Percentiles rank a stretch among this genome's conserved stretches.
phyloP scores from a whole-genome alignment of 2,888 invertebrate species.

The Eustalomyia histrio region DNA sequence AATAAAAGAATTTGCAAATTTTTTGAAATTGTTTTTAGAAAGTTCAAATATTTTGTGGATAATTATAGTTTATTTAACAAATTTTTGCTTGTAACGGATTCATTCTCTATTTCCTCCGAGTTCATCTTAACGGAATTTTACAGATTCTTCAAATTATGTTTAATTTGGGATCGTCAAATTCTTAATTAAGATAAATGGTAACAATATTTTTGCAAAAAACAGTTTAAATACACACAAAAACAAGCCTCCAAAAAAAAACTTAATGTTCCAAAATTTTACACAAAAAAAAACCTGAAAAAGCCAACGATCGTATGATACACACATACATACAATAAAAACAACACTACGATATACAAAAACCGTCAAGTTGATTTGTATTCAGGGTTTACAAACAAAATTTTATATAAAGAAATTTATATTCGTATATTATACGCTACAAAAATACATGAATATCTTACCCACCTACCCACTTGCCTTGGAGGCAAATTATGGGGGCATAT shows the following conservation, averaged over 20 bases:
- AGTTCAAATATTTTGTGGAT: no score
- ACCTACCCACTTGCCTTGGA: not conserved
- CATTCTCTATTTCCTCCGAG: no score
- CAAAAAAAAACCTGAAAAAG: not conserved
- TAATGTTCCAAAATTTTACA: not conserved
- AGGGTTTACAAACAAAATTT: no score
- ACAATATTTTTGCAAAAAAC: not conserved
- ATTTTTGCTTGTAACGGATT: no score
- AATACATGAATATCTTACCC: not conserved
- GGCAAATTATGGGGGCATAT: not conserved
- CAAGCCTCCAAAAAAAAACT: not conserved
- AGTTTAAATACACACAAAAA: not conserved
- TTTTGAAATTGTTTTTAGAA: no score
- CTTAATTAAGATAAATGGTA: no score
- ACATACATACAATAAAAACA: not conserved
- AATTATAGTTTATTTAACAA: no score
- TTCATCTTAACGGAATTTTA: no score
- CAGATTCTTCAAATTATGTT: no score
- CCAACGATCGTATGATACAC: constrained; percentile 1
- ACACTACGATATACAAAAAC: not conserved
- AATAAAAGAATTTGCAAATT: no score
- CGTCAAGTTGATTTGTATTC: not conserved
- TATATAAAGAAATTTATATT: no score
- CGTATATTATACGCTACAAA: not conserved
- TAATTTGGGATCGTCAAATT: no score